Base-by-base conservation (phyloP, 2,113 vertebrate genomes). In the Gallinago media region DNA sequence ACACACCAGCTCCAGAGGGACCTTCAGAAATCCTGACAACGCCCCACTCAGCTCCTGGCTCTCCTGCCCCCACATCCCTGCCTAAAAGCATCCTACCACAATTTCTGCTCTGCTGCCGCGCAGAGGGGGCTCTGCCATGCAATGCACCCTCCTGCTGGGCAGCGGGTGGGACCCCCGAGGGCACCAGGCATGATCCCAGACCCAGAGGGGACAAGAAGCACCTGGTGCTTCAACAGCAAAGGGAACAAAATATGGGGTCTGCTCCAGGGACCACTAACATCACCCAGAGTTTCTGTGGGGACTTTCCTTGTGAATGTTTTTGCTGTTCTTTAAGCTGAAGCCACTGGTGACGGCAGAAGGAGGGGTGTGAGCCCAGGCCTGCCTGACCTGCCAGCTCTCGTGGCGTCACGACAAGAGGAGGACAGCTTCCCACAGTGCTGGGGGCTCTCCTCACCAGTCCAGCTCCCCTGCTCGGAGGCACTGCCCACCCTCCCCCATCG, bases 401-500 rank as follows among this genome's bases (percentile, higher is more conserved):
- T 8, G 68, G 54, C 11, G 5, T 63, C 59, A 29, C 38, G 76
- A 91, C 21, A 61, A 72, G 72, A 74, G 1, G 1, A 32, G 38
- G 56, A 66, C 56, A 31, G 67, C 72, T 75, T 40, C 66, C 58
- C 63, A 18, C 26, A 73, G 54, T 56, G 50, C 65, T 27, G 15
- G 26, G 31, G 17, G n/a, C 38, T 54, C 38, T 82, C 47, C 42
- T 40, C 32, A 58, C 19, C 40, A 7, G 40, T 22, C 68, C 58
- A 4, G 11, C 50, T 70, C 55, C 63, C 54, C 54, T 31, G 49
- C 38, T 47, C 87, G 56, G 6, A 40, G 73, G 72, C 17, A 27
- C 58, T 91, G 62, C 56, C 71, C 56, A 56, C 46, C 22, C 63
- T 67, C 88, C 77, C 81, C 81, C 46, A 68, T 95, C 78, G 92